Evolutionary conservation across 2,888 invertebrate genomes (phyloP).

Genomic region (Oscheius onirici): DNA sequence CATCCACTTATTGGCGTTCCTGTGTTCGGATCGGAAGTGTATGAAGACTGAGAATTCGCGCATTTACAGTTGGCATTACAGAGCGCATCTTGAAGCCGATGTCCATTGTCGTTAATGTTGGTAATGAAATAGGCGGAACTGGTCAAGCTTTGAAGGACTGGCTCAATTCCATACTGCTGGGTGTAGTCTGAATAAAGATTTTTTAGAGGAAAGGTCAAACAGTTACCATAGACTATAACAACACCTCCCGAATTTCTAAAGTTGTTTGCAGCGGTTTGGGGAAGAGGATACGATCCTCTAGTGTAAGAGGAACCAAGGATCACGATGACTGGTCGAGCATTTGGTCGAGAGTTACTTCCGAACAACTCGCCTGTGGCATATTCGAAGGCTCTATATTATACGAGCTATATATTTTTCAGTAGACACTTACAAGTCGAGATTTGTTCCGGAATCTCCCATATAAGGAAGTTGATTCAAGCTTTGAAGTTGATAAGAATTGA

Average conservation of each 20-base stretch:
- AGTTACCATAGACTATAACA: constrained; percentile 24
- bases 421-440: constrained; percentile 15
- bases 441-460: background rate
- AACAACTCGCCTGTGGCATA: constrained; percentile 2
- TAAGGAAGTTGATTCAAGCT: constrained; percentile 1
- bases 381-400: constrained; percentile 4
- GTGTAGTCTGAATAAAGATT: constrained; percentile 15
- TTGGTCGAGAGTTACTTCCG: background rate
- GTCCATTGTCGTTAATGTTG: constrained; percentile 1
- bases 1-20: constrained; percentile 11
- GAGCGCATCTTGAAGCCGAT: constrained; percentile 7
- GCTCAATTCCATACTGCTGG: background rate
- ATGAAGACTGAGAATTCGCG: background rate
- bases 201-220: background rate
- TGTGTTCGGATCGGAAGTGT: background rate
- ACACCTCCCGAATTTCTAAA: constrained; percentile 11
- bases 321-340: constrained; percentile 28
- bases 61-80: constrained; percentile 25
- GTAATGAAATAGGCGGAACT: constrained; percentile 16
- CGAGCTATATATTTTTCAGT: background rate
- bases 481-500: background rate
- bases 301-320: constrained; percentile 8
- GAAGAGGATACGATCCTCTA: background rate
- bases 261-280: constrained; percentile 11
- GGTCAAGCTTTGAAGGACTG: constrained; percentile 14